Conservation (phyloP, 2,888 invertebrate species). For the Lissocephala sabroskyi region DNA sequence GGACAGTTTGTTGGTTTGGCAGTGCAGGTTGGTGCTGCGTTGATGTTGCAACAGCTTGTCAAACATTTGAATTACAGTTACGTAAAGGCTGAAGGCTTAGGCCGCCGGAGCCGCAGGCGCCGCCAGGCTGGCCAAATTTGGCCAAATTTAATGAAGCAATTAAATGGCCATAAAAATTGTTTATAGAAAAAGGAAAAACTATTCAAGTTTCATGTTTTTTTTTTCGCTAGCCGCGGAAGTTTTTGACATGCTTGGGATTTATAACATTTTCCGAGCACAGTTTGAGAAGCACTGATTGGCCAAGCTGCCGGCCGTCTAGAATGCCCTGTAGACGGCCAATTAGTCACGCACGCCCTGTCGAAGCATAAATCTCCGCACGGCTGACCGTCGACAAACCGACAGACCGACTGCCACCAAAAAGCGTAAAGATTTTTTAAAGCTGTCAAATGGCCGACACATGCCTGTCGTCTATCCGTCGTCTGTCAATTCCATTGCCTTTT, state of each 20-base stretch:
- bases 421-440: conserved; percentile 53
- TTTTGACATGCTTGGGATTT: not conserved
- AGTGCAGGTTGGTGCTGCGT: conserved; percentile 19
- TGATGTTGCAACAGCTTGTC: conserved; percentile 64
- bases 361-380: conserved; percentile 53
- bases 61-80: conserved; percentile 66
- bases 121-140: conserved; percentile 58
- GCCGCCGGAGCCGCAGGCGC: conserved; percentile 1
- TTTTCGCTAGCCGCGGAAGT: conserved; percentile 4
- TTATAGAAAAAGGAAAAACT: conserved; percentile 20
- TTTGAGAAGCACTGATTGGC: conserved; percentile 17
- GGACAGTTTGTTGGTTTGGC: no score
- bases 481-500: conserved; percentile 15
- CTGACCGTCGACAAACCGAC: conserved; percentile 15
- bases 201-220: conserved; percentile 15
- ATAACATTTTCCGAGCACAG: conserved; percentile 4
- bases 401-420: conserved; percentile 13
- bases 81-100: conserved; percentile 39
- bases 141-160: conserved; percentile 69
- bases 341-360: conserved; percentile 55
- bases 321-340: conserved; percentile 54
- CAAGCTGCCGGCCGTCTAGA: no score
- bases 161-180: conserved; percentile 53
- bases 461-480: conserved; percentile 23
- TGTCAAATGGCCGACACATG: conserved; percentile 60